These are phyloP conservation scores for Colius striatus DNA, from an alignment of 2,113 vertebrate genomes.

Conservation along the genomic window DNA sequence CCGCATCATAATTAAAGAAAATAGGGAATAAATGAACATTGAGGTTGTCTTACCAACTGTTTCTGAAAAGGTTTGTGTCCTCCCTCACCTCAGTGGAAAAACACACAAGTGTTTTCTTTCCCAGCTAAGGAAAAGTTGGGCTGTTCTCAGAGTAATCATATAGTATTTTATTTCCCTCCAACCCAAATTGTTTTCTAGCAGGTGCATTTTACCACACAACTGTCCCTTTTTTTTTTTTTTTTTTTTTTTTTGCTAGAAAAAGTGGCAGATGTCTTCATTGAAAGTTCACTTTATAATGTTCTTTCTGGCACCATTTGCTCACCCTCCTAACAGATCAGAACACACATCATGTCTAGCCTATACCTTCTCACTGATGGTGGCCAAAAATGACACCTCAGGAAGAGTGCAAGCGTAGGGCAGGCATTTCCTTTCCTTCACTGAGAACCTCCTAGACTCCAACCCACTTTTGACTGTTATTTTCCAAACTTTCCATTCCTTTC, in stretches of 20 bases:
- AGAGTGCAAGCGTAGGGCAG: neutral
- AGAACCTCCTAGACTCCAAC: neutral
- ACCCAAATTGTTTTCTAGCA: fast-evolving
- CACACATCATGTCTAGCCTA: too few species aligned
- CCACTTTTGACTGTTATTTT: fast-evolving
- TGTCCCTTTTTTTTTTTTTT: neutral
- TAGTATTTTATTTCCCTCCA: neutral
- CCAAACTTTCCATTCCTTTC: neutral
- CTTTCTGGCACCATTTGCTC: neutral
- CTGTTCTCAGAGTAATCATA: neutral
- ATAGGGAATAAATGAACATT: fast-evolving
- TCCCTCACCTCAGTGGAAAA: neutral
- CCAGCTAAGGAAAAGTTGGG: fast-evolving
- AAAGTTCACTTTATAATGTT: neutral
- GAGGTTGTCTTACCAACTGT: neutral
- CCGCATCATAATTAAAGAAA: neutral
- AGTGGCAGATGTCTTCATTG: neutral
- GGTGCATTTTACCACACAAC: neutral
- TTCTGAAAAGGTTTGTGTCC: neutral
- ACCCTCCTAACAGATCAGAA: neutral
- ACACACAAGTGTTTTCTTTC: neutral
- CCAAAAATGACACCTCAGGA: neutral
- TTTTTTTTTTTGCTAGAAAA: neutral
- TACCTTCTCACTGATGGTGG: fast-evolving
- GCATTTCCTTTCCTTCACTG: too few species aligned